A percentile compares a stretch with the other conserved stretches of the same genome.
phyloP scores from a whole-genome alignment of 2,113 vertebrate species.

The Alectura lathami region DNA sequence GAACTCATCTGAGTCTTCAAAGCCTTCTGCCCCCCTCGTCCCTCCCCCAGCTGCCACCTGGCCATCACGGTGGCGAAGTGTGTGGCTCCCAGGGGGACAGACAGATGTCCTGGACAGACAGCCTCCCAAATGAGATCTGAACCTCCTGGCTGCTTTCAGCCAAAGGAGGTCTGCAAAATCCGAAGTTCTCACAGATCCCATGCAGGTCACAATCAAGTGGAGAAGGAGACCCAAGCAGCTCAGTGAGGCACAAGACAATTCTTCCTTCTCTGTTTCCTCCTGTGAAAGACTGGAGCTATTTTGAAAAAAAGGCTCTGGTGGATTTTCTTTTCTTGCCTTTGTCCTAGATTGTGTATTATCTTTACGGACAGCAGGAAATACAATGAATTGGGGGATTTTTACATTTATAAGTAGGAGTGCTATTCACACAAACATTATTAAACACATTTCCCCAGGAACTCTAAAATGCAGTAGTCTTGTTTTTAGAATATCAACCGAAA shows the following conservation, averaged over 20 bases:
- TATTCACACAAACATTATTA: not conserved
- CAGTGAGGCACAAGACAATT: not conserved
- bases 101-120: not conserved
- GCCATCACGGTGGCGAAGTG: fast-evolving
- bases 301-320: not conserved
- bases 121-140: not conserved
- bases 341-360: not conserved
- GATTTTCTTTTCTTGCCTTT: not conserved
- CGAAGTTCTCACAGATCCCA: not conserved
- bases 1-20: not conserved
- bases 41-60: not conserved
- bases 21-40: not conserved
- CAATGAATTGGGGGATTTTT: fast-evolving
- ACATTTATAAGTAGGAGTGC: not conserved
- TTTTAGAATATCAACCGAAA: not conserved
- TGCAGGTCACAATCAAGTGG: not conserved
- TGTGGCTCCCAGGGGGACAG: not conserved
- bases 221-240: not conserved
- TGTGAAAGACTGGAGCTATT: not conserved
- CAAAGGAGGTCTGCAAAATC: not conserved
- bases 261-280: no score
- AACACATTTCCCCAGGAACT: not conserved
- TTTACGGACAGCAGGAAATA: not conserved
- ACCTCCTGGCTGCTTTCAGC: not conserved
- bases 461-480: not conserved